Percentiles rank a stretch among this genome's conserved stretches.
phyloP scores from a whole-genome alignment of 2,113 vertebrate genomes.

The Leucopsar rothschildi region DNA sequence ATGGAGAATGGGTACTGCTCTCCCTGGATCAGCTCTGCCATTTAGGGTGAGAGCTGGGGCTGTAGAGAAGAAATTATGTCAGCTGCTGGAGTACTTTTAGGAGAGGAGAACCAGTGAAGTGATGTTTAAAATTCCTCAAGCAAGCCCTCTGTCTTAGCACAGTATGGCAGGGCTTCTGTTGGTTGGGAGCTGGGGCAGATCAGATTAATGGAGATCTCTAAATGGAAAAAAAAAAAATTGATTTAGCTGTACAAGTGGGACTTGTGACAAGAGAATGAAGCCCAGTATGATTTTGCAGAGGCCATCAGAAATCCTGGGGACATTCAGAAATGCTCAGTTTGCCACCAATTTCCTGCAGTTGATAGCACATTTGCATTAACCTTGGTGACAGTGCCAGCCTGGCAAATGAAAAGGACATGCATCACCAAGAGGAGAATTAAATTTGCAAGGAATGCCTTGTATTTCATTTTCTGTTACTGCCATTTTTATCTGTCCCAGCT shows the following conservation, averaged over 20 bases:
- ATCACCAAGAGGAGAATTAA: neutral
- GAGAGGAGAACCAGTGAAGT: neutral
- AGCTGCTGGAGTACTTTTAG: neutral
- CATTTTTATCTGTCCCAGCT: neutral
- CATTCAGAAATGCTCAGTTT: neutral
- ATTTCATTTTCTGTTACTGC: neutral
- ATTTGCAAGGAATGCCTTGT: neutral
- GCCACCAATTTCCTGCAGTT: neutral
- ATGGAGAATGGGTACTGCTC: neutral
- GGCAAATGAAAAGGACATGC: neutral
- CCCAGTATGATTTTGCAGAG: neutral
- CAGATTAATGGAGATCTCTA: neutral
- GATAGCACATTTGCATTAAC: neutral
- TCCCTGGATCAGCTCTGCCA: neutral
- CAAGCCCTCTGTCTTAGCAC: neutral
- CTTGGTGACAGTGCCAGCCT: neutral
- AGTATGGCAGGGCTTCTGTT: neutral
- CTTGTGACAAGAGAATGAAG: neutral
- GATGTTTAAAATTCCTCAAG: neutral
- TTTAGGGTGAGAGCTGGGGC: neutral
- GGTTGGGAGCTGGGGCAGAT: neutral
- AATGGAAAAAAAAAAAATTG: neutral
- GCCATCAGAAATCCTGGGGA: neutral
- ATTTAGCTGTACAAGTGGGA: neutral
- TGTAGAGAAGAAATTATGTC: neutral